phyloP scores from a whole-genome alignment of 2,113 vertebrate genomes.

The Engraulis encrasicolus region DNA sequence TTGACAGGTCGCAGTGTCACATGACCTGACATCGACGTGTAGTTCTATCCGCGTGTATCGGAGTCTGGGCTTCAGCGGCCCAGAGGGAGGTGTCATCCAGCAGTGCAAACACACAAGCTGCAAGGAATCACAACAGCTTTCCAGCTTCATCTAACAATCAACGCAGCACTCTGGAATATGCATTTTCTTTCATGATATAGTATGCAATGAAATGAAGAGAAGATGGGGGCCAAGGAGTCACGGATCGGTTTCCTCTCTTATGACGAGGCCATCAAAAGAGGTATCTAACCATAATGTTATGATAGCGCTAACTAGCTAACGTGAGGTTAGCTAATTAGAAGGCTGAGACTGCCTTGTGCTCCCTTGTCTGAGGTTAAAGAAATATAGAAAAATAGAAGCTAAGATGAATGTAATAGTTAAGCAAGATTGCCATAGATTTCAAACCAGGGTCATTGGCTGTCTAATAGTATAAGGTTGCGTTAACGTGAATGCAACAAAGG shows the following conservation, averaged over 20 bases:
- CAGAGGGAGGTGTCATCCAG: slow-evolving; percentile 19
- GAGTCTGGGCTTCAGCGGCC: neutral
- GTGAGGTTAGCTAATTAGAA: slow-evolving; percentile 1
- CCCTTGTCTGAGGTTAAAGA: neutral
- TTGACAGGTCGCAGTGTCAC: slow-evolving; percentile 12
- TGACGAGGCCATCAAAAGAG: slow-evolving; percentile 81
- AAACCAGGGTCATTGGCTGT: neutral
- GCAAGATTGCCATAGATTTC: neutral
- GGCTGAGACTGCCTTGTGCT: neutral
- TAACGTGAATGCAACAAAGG: slow-evolving; percentile 17
- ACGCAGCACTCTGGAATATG: slow-evolving; percentile 4
- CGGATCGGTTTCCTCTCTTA: slow-evolving; percentile 83
- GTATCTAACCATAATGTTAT: slow-evolving; percentile 49
- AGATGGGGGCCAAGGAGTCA: slow-evolving; percentile 84
- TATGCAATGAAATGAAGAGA: slow-evolving; percentile 53
- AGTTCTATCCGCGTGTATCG: neutral
- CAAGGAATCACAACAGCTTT: slow-evolving; percentile 15
- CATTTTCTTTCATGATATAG: neutral
- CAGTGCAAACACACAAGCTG: slow-evolving; percentile 11
- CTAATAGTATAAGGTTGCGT: neutral
- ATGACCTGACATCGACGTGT: neutral
- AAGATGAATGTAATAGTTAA: neutral
- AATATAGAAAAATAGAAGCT: neutral
- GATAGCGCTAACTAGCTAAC: slow-evolving; percentile 11
- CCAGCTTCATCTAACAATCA: slow-evolving; percentile 17